phyloP scores from a whole-genome alignment of 1,140 invertebrate species.

The Rhyzopertha dominica region DNA sequence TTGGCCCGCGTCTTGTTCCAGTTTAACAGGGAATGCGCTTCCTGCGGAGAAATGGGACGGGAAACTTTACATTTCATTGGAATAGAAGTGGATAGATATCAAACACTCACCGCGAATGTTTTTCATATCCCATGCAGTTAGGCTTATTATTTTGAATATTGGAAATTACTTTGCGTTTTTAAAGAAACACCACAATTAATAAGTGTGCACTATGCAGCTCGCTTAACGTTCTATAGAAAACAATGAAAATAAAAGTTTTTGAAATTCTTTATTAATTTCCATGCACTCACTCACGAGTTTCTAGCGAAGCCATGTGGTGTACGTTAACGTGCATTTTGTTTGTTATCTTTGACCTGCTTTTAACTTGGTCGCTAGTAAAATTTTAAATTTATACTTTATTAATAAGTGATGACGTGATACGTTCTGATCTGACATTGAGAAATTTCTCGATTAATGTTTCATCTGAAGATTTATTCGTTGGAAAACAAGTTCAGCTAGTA shows the following conservation, averaged over 20 bases:
- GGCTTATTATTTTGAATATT: no score
- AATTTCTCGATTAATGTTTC: constrained; percentile 5
- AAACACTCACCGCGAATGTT: no score
- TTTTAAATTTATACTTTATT: constrained; percentile 19
- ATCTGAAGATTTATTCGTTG: background rate
- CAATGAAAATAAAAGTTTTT: no score
- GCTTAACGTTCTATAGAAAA: background rate
- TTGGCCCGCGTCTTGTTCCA: no score
- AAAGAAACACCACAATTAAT: constrained; percentile 1
- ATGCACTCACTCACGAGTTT: background rate
- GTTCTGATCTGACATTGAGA: background rate
- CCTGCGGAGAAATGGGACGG: no score
- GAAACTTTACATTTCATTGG: no score
- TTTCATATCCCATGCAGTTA: no score
- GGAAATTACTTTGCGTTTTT: no score
- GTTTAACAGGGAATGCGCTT: no score
- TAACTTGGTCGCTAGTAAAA: constrained; percentile 11
- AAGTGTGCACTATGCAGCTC: background rate
- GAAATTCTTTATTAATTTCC: background rate
- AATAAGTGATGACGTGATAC: constrained; percentile 11
- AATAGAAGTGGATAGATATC: no score
- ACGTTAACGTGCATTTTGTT: constrained; percentile 13
- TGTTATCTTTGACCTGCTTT: background rate
- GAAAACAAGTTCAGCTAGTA: background rate
- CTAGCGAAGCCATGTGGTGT: constrained; percentile 14